Conservation (phyloP, 1,140 invertebrate species). For the Ceratina calcarata region DNA sequence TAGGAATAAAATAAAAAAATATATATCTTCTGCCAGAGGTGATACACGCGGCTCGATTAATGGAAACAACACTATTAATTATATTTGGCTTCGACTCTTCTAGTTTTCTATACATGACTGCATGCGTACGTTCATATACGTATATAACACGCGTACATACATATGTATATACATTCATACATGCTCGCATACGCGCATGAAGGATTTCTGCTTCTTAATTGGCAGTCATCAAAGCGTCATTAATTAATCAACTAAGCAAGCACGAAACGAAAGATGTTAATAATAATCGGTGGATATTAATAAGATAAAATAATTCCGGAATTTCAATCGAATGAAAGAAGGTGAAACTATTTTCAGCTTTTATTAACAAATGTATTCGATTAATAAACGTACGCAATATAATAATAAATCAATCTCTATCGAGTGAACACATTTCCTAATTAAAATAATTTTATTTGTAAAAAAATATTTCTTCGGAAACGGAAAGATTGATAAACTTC, state of each 20-base stretch:
- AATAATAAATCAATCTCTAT: too few relatives aligned
- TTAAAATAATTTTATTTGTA: too few relatives aligned
- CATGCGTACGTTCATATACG: conserved; percentile 4
- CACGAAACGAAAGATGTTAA: background rate
- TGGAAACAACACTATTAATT: conserved; percentile 34
- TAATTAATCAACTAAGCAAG: conserved; percentile 26
- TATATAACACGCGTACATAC: background rate
- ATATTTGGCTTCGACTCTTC: conserved; percentile 22
- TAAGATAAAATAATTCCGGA: background rate
- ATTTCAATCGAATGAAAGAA: background rate
- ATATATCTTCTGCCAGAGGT: background rate
- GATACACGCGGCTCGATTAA: conserved; percentile 24
- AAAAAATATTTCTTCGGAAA: too few relatives aligned
- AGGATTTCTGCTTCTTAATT: conserved; percentile 56
- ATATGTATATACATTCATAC: background rate
- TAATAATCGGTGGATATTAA: background rate
- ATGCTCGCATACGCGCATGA: background rate
- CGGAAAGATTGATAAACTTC: too few relatives aligned
- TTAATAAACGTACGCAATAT: too few relatives aligned
- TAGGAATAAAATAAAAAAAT: background rate
- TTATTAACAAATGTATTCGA: background rate
- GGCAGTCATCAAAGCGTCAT: conserved; percentile 40
- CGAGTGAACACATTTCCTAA: too few relatives aligned
- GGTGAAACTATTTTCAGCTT: background rate
- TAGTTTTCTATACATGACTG: conserved; percentile 21